These are phyloP conservation scores for Chesias legatella DNA, from an alignment of 2,888 invertebrate species.

Conservation along the genomic window DNA sequence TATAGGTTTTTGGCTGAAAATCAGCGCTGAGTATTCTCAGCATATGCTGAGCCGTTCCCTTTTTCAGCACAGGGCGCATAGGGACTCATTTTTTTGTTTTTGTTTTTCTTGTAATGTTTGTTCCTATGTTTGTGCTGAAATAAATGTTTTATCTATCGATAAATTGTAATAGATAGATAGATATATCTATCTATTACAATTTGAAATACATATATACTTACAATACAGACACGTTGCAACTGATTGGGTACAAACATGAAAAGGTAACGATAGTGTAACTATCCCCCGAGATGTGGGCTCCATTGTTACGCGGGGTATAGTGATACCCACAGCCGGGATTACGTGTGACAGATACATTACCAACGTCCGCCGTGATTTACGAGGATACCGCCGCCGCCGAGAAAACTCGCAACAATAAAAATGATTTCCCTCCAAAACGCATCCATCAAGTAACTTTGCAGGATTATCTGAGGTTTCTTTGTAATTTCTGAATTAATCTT, in stretches of 20 bases:
- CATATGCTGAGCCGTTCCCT: too few species aligned
- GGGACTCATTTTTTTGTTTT: too few species aligned
- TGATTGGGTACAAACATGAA: constrained; percentile 12
- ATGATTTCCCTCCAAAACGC: constrained; percentile 17
- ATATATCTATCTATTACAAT: too few species aligned
- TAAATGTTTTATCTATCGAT: too few species aligned
- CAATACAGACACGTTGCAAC: constrained; percentile 1
- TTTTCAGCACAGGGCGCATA: too few species aligned
- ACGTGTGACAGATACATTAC: constrained; percentile 28
- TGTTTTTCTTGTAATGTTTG: too few species aligned
- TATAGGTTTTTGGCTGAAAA: too few species aligned
- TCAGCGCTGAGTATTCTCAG: too few species aligned
- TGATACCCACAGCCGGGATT: constrained; percentile 23
- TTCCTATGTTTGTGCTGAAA: too few species aligned
- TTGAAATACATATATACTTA: too few species aligned
- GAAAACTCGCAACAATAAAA: constrained; percentile 22
- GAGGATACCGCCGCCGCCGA: constrained; percentile 14
- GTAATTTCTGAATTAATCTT: constrained; percentile 24
- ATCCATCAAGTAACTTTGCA: constrained; percentile 24
- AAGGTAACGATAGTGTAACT: constrained; percentile 24
- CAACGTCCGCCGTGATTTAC: constrained; percentile 24
- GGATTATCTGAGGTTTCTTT: constrained; percentile 11
- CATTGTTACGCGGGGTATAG: constrained; percentile 26
- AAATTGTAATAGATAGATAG: too few species aligned
- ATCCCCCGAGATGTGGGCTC: constrained; percentile 15